These are phyloP conservation scores for Ectropis grisescens DNA, from an alignment of 1,140 invertebrate species.

Conservation along the genomic window DNA sequence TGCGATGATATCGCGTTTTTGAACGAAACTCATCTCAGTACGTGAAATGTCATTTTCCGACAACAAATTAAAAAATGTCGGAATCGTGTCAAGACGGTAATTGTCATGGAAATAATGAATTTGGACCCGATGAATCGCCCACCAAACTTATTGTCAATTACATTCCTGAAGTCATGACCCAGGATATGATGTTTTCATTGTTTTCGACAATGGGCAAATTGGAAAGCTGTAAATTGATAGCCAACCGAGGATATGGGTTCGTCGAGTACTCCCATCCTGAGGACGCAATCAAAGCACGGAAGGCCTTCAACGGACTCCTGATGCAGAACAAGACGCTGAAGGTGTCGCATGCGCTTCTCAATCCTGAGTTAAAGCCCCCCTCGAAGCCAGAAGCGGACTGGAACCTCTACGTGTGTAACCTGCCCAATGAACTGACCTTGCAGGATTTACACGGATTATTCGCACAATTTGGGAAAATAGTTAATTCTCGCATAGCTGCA, in stretches of 20 bases:
- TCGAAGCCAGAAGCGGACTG: slow-evolving; percentile 68
- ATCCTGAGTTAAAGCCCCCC: slow-evolving; percentile 64
- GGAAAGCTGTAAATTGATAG: slow-evolving; percentile 71
- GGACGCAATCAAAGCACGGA: slow-evolving; percentile 64
- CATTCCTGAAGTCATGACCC: slow-evolving; percentile 71
- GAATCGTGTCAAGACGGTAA: slow-evolving; percentile 71
- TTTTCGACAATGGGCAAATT: slow-evolving; percentile 71
- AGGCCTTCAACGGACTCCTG: slow-evolving; percentile 65
- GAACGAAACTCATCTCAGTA: too few species aligned
- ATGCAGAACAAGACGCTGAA: slow-evolving; percentile 71
- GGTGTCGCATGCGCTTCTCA: slow-evolving; percentile 66
- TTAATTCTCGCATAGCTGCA: slow-evolving; percentile 67
- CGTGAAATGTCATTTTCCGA: slow-evolving; percentile 65
- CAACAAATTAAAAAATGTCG: slow-evolving; percentile 72
- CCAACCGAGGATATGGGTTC: slow-evolving; percentile 70
- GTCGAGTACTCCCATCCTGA: slow-evolving; percentile 66
- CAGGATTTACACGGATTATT: slow-evolving; percentile 68
- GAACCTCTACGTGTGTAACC: slow-evolving; percentile 70
- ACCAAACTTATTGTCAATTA: slow-evolving; percentile 72
- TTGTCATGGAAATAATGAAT: slow-evolving; percentile 70
- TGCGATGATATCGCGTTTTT: too few species aligned
- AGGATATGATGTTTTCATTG: slow-evolving; percentile 70
- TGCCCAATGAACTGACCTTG: slow-evolving; percentile 69
- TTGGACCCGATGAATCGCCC: slow-evolving; percentile 67
- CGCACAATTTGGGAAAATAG: slow-evolving; percentile 69